Percentiles rank a stretch among this genome's conserved stretches.
Evolutionary conservation across 2,113 vertebrate species (phyloP).

Genomic region (Mastomys coucha): DNA sequence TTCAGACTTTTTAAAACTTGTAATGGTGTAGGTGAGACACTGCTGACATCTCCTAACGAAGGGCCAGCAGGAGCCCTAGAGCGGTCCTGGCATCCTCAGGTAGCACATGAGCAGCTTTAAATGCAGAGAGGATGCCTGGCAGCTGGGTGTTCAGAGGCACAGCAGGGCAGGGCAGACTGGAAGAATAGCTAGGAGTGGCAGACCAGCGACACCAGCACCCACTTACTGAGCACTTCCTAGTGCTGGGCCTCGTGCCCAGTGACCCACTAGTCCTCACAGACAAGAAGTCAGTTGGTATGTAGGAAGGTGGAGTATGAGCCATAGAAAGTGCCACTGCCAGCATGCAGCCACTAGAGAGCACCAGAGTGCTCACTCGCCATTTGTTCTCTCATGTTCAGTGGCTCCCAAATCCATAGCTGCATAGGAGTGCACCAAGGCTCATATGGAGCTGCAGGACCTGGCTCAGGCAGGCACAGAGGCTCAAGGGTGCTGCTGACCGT

Average conservation of each 20-base stretch:
- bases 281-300: not conserved
- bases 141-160: not conserved
- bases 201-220: not conserved
- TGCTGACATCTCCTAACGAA: slow-evolving; percentile 3
- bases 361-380: not conserved
- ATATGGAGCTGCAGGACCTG: not conserved
- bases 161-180: not conserved
- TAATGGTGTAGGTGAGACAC: not conserved
- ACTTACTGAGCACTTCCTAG: not conserved
- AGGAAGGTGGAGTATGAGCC: not conserved
- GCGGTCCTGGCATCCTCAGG: not conserved
- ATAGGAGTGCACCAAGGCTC: not conserved
- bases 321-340: not conserved
- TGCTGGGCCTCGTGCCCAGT: not conserved
- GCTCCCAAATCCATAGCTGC: not conserved
- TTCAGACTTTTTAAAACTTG: slow-evolving; percentile 49
- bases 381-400: not conserved
- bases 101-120: not conserved
- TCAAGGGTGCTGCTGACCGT: not conserved
- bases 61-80: not conserved
- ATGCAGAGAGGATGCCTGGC: not conserved
- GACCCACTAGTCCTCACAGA: not conserved
- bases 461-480: not conserved
- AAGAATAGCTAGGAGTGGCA: not conserved
- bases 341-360: fast-evolving